Evolutionary conservation across 1,140 invertebrate species (phyloP), one percentile per base, ranked within the genome.

Genomic region (Musca vetustissima): DNA sequence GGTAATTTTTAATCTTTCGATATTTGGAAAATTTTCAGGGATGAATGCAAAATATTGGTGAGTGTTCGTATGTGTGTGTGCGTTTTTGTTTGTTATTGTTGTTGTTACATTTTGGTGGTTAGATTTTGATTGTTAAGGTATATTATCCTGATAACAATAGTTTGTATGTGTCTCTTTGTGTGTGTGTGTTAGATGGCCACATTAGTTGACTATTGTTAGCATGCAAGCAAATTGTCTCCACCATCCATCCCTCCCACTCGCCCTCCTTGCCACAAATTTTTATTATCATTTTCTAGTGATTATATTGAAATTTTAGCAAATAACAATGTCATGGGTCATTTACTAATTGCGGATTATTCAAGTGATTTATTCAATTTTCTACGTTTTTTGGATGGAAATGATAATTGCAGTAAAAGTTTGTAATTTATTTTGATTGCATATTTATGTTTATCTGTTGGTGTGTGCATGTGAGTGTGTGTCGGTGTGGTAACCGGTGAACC

Each of bases 271-370:
- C 28, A 4, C n/a, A n/a, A n/a, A 28, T 28, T 59, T 2, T 32
- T 19, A 32, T 32, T n/a, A 59, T 32, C 17, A 32, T 59, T 59
- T 11, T 57, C n/a, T 15, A 32, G 13, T 32, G 25, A 3, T 55
- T 55, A 3, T 55, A 22, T 32, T 59, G 32, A 59, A 59, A 28
- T 59, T 32, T 59, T 59, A 32, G 9, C 48, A 49, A 49, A 49
- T n/a, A 49, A 49, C 15, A 49, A 49, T n/a, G 28, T 32, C 28
- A 32, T 32, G 32, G 55, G 25, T 59, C 55, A 59, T 59, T 59
- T 59, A 32, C 32, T 59, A 59, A 59, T 59, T 59, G 55, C 32
- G 55, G 55, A 59, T 59, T 59, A 32, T 59, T 59, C 55, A 59
- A 28, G 55, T 59, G 55, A 59, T 59, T 59, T 59, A 59, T 59